Evolutionary conservation across 2,113 vertebrate genomes (phyloP), one percentile per base, ranked within the genome.

Genomic region (Callionymus lyra): DNA sequence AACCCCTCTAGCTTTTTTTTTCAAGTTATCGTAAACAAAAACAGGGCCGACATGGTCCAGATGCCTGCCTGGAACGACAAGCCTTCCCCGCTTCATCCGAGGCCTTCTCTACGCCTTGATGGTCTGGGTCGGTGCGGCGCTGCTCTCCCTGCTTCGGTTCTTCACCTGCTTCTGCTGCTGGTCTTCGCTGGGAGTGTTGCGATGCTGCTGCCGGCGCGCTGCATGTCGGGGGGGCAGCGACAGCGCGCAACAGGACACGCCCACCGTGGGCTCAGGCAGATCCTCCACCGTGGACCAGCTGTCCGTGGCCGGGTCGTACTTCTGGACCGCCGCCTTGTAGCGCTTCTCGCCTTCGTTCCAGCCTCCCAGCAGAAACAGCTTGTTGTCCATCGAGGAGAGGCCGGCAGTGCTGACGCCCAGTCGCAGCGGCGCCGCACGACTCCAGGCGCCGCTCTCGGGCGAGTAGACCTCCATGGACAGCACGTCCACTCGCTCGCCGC

Each of bases 311-410:
- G 87, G 87, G 53, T 86, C 74, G 38, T 87, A 91, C 53, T 63
- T 80, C 62, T 88, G 88, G 15, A 89, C 82, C 0, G 82, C 71
- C 1, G 84, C 83, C 74, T 90, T 85, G 63, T 89, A 89, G 34
- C 76, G 85, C 72, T 90, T 90, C 59, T 84, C 73, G 0, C 77
- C 80, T 72, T 91, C 86, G 0, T 89, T 90, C 89, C 89, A 90
- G 47, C 89, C 87, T 0, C 88, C 88, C 38, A 87, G 58, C 12
- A 91, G 76, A 65, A 76, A 87, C 19, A 90, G 58, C 53, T 66
- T 53, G 6, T 83, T 77, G 0, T 63, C 70, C 31, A 87, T 65
- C 0, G 82, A 18, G 0, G 87, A 79, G 50, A 88, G 65, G 4
- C 89, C 85, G 0, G 86, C 87, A 0, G 87, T 88, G 81, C 89